These are phyloP conservation scores for Heliangelus exortis DNA, from an alignment of 2,797 vertebrate species.

Conservation along the genomic window DNA sequence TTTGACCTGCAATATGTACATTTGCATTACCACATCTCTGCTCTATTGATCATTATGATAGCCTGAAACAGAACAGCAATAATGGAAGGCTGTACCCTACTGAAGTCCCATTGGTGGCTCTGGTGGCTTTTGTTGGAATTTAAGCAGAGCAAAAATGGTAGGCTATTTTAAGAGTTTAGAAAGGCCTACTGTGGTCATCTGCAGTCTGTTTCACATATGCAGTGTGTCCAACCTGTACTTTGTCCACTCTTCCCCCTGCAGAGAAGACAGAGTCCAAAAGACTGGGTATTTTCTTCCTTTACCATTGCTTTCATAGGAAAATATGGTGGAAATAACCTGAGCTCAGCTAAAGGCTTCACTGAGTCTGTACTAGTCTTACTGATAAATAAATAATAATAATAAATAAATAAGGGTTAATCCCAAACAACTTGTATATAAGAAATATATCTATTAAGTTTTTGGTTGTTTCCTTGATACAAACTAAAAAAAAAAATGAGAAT, in stretches of 20 bases:
- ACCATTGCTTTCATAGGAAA: not conserved
- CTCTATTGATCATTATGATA: not conserved
- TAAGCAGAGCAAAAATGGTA: not conserved
- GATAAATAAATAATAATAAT: not conserved
- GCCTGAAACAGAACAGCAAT: not conserved
- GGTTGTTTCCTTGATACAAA: not conserved
- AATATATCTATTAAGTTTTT: not conserved
- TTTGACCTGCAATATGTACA: not conserved
- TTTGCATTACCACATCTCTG: not conserved
- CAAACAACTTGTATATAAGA: not conserved
- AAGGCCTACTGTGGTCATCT: not conserved
- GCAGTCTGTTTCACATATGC: not conserved
- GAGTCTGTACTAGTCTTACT: not conserved
- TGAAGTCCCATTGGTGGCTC: not conserved
- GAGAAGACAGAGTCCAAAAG: not conserved
- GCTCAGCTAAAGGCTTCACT: not conserved
- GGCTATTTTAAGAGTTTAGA: not conserved
- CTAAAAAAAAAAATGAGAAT: too few species aligned
- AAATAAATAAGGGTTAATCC: not conserved
- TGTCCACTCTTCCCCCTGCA: not conserved
- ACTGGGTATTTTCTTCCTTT: not conserved
- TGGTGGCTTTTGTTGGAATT: not conserved
- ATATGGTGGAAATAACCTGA: not conserved
- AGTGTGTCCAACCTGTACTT: not conserved
- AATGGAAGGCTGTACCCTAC: not conserved